A percentile compares a stretch with the other conserved stretches of the same genome.
Evolutionary conservation across 2,113 vertebrate genomes (phyloP).

Genomic region (Nesogale talazaci): DNA sequence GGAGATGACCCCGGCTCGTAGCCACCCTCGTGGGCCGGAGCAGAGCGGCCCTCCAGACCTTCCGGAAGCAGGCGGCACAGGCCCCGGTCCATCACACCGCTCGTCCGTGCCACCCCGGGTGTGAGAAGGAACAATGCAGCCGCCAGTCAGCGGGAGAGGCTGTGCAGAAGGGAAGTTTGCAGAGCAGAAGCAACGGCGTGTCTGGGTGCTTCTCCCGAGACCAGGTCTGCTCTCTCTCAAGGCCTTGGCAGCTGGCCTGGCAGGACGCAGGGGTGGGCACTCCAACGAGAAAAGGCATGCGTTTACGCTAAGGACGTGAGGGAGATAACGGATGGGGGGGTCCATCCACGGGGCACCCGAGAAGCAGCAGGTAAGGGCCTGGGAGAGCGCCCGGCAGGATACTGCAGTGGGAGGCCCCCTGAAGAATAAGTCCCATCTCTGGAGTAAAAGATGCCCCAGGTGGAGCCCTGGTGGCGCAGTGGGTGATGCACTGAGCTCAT

Average conservation of each 20-base stretch:
- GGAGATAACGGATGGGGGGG: fast-evolving
- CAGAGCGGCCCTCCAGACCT: background rate
- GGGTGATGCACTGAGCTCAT: no score
- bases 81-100: no score
- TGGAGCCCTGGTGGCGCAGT: no score
- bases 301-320: background rate
- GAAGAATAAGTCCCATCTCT: no score
- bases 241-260: background rate
- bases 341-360: background rate
- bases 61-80: background rate
- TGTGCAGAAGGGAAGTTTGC: no score
- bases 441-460: no score
- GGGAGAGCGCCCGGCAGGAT: no score
- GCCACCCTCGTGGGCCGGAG: no score
- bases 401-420: no score
- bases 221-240: background rate
- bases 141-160: fast-evolving
- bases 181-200: fast-evolving
- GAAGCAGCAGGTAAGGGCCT: background rate
- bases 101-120: background rate
- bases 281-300: background rate
- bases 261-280: no score
- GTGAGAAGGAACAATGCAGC: fast-evolving
- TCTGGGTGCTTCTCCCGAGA: background rate
- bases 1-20: no score